phyloP scores from a whole-genome alignment of 2,113 vertebrate genomes.

The Fulica atra region DNA sequence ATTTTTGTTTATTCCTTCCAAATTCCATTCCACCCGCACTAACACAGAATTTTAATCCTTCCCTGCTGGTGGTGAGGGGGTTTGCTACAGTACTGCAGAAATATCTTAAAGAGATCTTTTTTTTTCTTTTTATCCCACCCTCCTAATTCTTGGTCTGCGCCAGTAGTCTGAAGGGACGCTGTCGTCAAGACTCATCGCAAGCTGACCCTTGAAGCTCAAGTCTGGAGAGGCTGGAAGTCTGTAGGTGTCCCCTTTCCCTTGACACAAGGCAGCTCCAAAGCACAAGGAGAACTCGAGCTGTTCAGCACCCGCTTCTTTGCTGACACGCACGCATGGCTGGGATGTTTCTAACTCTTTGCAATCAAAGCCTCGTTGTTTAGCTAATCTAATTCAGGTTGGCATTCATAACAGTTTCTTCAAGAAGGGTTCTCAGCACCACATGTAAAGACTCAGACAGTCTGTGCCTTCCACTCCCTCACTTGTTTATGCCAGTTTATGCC shows the following conservation, averaged over 20 bases:
- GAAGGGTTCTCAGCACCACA: neutral
- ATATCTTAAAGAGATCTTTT: neutral
- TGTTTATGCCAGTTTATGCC: constrained; percentile 17
- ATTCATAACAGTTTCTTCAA: neutral
- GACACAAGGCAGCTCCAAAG: neutral
- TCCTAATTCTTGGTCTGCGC: neutral
- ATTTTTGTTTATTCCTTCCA: constrained; percentile 66
- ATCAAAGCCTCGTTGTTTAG: neutral
- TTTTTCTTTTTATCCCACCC: neutral
- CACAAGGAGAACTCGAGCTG: neutral
- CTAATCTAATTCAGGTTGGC: neutral
- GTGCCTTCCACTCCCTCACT: neutral
- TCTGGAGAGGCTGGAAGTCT: neutral
- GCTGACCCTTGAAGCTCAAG: neutral
- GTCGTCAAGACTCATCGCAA: neutral
- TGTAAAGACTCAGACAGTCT: neutral
- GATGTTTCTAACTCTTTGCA: neutral
- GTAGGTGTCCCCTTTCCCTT: neutral
- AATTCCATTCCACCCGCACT: constrained; percentile 11
- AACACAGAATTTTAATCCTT: constrained; percentile 51
- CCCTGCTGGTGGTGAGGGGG: neutral
- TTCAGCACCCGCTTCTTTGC: neutral
- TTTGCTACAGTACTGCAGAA: constrained; percentile 4
- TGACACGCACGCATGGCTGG: accelerated
- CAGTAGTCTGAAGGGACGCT: neutral